Evolutionary conservation across 2,888 invertebrate species (phyloP), one percentile per base, ranked within the genome.

Genomic region (Lingula anatina): DNA sequence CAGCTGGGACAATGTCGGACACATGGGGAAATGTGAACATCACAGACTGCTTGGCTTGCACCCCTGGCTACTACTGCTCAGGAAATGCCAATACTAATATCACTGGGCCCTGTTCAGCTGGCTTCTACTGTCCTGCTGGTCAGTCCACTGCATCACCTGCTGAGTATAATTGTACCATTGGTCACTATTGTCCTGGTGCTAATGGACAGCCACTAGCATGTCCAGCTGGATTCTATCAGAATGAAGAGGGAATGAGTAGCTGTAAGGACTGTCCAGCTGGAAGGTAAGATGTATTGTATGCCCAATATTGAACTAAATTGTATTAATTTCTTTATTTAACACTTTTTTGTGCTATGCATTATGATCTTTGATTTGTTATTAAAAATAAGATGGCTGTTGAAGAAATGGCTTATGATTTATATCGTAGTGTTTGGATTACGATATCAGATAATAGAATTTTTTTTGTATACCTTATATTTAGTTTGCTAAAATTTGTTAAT

Each of bases 71-170:
- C 51, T 73, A 68, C 60, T 73, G 73, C 52, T 57, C 62, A 12
- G 68, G 68, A 23, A 53, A 57, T 3, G 70, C 60, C 23, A 64
- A 66, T 42, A 67, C 62, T 18, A 55, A 55, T 36, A 51, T 48
- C 35, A 66, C 67, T 23, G 74, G 67, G 5, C 63, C 61, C 0
- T 74, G 74, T 56, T 54, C 56, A 2, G 54, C 69, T n/a, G 66
- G 70, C 4, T 73, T 63, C 52, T 74, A 96, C 71, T 99, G 99
- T 73, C 96, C 97, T 5, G 93, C 94, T 61, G 97, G 97, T 66
- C 93, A 95, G 0, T 93, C 86, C 68, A 58, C 65, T 7, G 87
- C 87, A 21, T 88, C 89, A 62, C 72, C 74, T 20, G 41, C 56
- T 4, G 61, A 64, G 24, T 66, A 60, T 47, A 63, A 65, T 50